These are phyloP conservation scores for Umimayanthus chanpuru DNA, from an alignment of 92 coral and sea anemone genomes.

Conservation along the genomic window DNA sequence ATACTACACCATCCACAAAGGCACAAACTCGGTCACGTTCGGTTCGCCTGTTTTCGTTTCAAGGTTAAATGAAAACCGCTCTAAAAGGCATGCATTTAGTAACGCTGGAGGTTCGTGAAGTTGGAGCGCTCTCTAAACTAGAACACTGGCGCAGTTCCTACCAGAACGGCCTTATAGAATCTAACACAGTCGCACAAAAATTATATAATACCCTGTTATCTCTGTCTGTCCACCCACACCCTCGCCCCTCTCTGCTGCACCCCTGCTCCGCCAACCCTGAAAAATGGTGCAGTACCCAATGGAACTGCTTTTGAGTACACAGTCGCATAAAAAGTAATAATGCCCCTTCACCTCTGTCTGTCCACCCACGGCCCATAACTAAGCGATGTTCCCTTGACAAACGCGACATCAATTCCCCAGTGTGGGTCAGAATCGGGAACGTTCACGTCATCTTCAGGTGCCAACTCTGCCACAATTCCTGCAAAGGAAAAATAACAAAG, in stretches of 20 bases:
- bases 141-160: neutral
- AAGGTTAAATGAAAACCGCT: no score
- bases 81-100: no score
- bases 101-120: no score
- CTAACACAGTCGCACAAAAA: neutral
- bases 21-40: no score
- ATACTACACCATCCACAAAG: no score
- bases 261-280: no score
- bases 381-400: constrained; percentile 79
- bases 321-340: neutral
- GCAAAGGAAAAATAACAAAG: neutral
- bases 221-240: constrained; percentile 98
- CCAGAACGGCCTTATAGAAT: no score
- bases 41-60: no score
- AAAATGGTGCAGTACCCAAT: no score
- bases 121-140: no score
- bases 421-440: constrained; percentile 92
- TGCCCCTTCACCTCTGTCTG: constrained; percentile 79
- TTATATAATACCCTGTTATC: constrained; percentile 51
- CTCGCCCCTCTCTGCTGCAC: constrained; percentile 6
- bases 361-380: constrained; percentile 99
- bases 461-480: constrained; percentile 85
- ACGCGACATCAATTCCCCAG: constrained; percentile 94
- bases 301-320: no score
- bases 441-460: constrained; percentile 66